These are phyloP conservation scores for Pachypanchax playfairii DNA, from an alignment of 2,113 vertebrate species.

Conservation along the genomic window DNA sequence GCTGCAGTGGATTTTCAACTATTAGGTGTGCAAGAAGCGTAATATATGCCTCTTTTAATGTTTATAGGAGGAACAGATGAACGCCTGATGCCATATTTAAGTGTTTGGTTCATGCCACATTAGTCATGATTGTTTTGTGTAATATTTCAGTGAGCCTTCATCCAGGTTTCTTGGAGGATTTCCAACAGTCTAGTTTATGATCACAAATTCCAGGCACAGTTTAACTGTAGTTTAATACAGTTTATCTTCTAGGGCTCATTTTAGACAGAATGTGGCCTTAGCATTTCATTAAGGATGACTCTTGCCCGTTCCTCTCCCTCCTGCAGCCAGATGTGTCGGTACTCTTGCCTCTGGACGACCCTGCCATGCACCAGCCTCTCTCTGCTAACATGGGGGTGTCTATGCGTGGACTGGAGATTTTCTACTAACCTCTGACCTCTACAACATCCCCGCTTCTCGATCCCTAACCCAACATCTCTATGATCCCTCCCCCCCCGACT, in stretches of 20 bases:
- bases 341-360: constrained; percentile 84
- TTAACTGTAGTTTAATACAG: constrained; percentile 19
- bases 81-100: constrained; percentile 11
- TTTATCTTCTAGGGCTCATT: constrained; percentile 24
- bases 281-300: constrained; percentile 67
- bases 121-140: constrained; percentile 26
- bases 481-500: constrained; percentile 65
- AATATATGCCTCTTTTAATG: constrained; percentile 27
- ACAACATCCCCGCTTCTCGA: constrained; percentile 69
- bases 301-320: constrained; percentile 76
- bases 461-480: constrained; percentile 60
- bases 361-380: constrained; percentile 83
- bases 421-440: constrained; percentile 82
- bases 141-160: constrained; percentile 3
- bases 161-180: constrained; percentile 19
- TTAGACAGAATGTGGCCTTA: constrained; percentile 24
- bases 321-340: constrained; percentile 84
- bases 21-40: constrained; percentile 25
- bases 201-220: constrained; percentile 1
- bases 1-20: constrained; percentile 30
- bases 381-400: constrained; percentile 84
- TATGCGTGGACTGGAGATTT: constrained; percentile 84
- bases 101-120: constrained; percentile 18
- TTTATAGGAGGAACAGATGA: constrained; percentile 22
- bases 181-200: constrained; percentile 24